A percentile compares a stretch with the other conserved stretches of the same genome.
These are phyloP conservation scores for Amphiura filiformis DNA, from an alignment of 35 echinoderm and acorn worm species.

Conservation along the genomic window DNA sequence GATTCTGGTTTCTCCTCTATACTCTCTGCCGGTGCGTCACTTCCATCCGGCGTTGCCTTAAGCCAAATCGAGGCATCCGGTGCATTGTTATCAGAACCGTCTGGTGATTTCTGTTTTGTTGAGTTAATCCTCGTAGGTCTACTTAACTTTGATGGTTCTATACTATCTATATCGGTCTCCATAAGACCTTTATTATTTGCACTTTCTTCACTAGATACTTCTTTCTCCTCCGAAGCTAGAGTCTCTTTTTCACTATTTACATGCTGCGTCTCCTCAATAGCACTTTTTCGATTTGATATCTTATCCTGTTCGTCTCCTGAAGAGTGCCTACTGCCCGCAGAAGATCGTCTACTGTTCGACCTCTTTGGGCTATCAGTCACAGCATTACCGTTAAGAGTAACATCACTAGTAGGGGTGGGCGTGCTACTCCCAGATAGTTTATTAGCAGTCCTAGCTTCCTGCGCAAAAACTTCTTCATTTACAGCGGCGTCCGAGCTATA, in stretches of 20 bases:
- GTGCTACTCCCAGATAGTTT: conserved; percentile 14
- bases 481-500: conserved; percentile 75
- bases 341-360: conserved; percentile 18
- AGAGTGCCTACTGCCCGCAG: conserved; percentile 18
- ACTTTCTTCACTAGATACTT: background rate
- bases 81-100: background rate
- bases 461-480: conserved; percentile 70
- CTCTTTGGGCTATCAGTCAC: conserved; percentile 17
- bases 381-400: background rate
- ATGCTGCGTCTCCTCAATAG: background rate
- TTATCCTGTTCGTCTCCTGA: conserved; percentile 37
- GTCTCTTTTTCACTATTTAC: background rate
- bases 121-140: background rate
- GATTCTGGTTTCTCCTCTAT: background rate
- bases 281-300: background rate
- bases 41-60: background rate
- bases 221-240: background rate
- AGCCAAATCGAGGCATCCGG: background rate
- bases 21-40: background rate
- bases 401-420: conserved; percentile 27
- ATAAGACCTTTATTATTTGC: background rate
- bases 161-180: background rate
- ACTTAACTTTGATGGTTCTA: background rate
- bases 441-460: conserved; percentile 51
- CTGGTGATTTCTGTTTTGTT: background rate